A percentile compares a stretch with the other conserved stretches of the same genome.
These are phyloP conservation scores for Bemisia tabaci DNA, from an alignment of 1,140 invertebrate species.

Conservation along the genomic window DNA sequence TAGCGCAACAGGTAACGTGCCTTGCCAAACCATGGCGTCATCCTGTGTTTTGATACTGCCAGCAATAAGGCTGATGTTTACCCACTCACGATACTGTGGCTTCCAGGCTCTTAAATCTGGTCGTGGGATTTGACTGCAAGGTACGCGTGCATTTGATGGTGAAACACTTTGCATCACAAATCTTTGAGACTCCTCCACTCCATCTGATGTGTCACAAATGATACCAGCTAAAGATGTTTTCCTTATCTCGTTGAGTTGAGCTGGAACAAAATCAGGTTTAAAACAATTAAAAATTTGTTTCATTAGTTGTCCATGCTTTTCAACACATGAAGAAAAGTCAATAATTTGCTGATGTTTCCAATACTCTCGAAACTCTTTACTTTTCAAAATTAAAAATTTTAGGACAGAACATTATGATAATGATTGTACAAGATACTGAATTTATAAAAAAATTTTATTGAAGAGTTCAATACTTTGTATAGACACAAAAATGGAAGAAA, in stretches of 20 bases:
- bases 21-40: not conserved
- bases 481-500: no score
- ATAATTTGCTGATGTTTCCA: not conserved
- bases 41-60: not conserved
- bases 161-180: constrained; percentile 50
- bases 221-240: constrained; percentile 68
- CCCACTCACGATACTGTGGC: not conserved
- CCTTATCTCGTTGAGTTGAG: constrained; percentile 70
- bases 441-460: no score
- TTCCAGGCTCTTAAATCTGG: not conserved
- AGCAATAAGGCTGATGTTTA: not conserved
- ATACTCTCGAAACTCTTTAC: not conserved
- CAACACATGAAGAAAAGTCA: not conserved
- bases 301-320: not conserved
- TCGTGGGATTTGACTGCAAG: not conserved
- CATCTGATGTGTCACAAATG: constrained; percentile 79
- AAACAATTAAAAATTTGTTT: constrained; percentile 4
- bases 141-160: not conserved
- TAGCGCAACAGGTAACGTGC: not conserved
- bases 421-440: no score
- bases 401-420: no score
- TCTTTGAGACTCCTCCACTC: constrained; percentile 53
- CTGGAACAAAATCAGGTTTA: constrained; percentile 33
- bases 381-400: no score
- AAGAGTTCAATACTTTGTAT: no score